Base-by-base conservation (phyloP, 35 echinoderm and acorn worm species). In the Lytechinus pictus region DNA sequence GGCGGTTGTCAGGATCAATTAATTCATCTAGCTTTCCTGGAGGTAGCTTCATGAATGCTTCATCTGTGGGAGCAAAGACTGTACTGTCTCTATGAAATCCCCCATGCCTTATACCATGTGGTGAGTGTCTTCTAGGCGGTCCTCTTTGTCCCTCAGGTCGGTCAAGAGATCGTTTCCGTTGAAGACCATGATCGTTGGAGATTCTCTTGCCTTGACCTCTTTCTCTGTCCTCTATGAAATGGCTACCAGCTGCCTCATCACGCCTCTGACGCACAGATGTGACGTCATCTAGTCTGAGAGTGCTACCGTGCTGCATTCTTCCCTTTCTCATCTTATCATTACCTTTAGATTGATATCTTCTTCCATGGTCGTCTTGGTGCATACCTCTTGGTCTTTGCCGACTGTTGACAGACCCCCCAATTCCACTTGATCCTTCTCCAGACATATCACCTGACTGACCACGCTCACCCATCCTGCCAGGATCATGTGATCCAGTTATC, bases 21-120 rank as follows among this genome's bases (percentile, higher is more conserved):
- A 93, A 93, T 27, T 93, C n/a, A 14, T 93, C 92, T 19, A 57
- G 9, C 92, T 55, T 57, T 14, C n/a, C 54, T 28, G 92, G 92
- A n/a, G 92, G 92, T 10, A 93, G 92, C 27, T 16, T 33, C n/a
- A 16, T 57, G 55, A 93, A 93, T 33, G 92, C 92, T 28, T 93
- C 92, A 57, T 93, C 92, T 10, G 92, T 93, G 52, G 92, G 92
- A 19, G 92, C 92, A 93, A 93, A 93, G 53, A 93, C 10, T 13
- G 92, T 93, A 55, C 55, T 93, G n/a, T 93, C 53, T 14, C 16
- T 79, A 24, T 79, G 19, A 79, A n/a, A 79, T 79, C 66, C 19
- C 1, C 66, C 66, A 19, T 79, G 66, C 66, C 66, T 79, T 24
- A 79, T 79, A 4, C 66, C 66, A 79, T 79, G 66, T 1, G 16